These are phyloP conservation scores for Isurus oxyrinchus DNA, from an alignment of 2,113 vertebrate species.

Conservation along the genomic window DNA sequence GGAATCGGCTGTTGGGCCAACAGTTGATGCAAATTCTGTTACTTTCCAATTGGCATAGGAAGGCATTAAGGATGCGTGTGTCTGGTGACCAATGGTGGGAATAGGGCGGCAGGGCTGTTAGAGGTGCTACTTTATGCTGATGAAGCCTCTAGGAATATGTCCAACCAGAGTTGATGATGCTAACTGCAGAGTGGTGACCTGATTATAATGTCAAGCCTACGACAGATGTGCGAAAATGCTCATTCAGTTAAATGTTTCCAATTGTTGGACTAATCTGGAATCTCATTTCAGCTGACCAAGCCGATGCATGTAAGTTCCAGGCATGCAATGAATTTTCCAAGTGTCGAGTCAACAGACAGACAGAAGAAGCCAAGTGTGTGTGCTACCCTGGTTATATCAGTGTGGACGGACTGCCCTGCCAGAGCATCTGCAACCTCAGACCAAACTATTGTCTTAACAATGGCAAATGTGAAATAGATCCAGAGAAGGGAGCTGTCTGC, in stretches of 20 bases:
- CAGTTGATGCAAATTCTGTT: background rate
- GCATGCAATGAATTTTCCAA: conserved; percentile 69
- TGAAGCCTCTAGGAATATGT: background rate
- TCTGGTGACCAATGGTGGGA: background rate
- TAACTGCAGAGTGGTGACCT: background rate
- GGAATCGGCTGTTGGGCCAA: background rate
- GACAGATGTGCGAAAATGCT: background rate
- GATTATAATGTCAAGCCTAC: background rate
- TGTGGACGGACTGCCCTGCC: conserved; percentile 60
- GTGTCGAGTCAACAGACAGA: conserved; percentile 60
- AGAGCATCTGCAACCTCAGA: conserved; percentile 59
- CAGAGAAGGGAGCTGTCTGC: conserved; percentile 66
- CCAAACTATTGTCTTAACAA: conserved; percentile 58
- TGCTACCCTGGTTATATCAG: conserved; percentile 63
- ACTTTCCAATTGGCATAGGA: background rate
- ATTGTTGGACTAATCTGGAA: background rate
- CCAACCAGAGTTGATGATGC: background rate
- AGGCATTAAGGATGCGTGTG: background rate
- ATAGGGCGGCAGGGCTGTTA: background rate
- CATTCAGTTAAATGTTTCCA: background rate
- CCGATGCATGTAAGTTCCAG: conserved; percentile 79
- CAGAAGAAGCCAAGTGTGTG: conserved; percentile 64
- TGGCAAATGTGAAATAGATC: conserved; percentile 61
- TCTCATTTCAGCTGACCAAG: conserved; percentile 70
- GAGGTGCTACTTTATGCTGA: background rate